Conservation (phyloP, 2,113 vertebrate genomes). For the Oxyura jamaicensis region DNA sequence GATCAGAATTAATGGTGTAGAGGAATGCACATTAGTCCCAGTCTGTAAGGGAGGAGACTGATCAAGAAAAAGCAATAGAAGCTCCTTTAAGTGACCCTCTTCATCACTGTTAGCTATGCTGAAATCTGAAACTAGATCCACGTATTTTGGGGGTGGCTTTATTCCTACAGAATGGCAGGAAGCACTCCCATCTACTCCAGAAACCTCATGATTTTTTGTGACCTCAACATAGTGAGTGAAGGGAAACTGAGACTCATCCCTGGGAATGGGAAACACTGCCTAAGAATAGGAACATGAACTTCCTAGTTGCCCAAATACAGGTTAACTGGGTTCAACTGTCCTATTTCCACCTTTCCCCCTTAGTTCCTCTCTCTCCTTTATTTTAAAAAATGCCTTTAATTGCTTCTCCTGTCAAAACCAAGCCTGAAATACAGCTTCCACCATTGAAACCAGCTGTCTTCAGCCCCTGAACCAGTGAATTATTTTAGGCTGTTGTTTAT, state of each 20-base stretch:
- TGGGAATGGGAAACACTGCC: not conserved
- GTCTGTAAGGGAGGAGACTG: not conserved
- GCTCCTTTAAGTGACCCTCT: not conserved
- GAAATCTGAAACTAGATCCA: not conserved
- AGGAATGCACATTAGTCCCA: not conserved
- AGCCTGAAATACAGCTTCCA: slow-evolving; percentile 10
- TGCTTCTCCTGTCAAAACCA: not conserved
- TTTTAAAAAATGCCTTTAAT: not conserved
- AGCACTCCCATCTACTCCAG: not conserved
- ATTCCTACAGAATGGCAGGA: slow-evolving; percentile 4
- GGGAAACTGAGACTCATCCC: not conserved
- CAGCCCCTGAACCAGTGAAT: slow-evolving; percentile 1
- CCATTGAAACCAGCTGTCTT: slow-evolving; percentile 4
- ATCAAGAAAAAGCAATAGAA: not conserved
- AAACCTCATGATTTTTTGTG: not conserved
- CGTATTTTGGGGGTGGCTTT: not conserved
- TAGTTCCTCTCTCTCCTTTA: not conserved
- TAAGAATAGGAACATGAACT: not conserved
- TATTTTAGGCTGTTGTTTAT: slow-evolving; percentile 26
- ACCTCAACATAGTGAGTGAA: not conserved
- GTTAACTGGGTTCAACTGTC: not conserved
- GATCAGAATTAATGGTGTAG: slow-evolving; percentile 20
- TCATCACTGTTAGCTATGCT: not conserved
- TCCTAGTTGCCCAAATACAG: not conserved
- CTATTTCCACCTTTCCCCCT: not conserved